These are phyloP conservation scores for Ctenopoma multispine DNA, from an alignment of 2,797 vertebrate genomes.

Conservation along the genomic window DNA sequence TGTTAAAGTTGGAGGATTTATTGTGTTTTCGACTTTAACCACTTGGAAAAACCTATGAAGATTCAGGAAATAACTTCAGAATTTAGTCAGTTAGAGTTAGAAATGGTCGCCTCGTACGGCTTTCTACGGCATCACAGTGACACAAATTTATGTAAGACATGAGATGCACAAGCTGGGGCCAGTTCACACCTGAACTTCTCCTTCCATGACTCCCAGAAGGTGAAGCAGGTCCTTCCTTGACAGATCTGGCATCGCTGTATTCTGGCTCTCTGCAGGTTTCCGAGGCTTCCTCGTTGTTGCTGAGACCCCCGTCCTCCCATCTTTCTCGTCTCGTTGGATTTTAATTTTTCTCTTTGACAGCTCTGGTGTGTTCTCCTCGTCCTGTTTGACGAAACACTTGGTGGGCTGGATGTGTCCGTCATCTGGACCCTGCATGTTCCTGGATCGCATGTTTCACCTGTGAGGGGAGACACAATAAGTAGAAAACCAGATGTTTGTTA, in stretches of 20 bases:
- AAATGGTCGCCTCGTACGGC: no score
- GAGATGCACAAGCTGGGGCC: no score
- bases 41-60: neutral
- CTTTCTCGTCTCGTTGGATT: conserved; percentile 79
- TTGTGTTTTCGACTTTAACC: neutral
- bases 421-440: conserved; percentile 87
- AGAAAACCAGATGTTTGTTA: neutral
- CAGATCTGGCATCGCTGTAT: conserved; percentile 83
- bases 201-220: conserved; percentile 96
- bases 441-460: conserved; percentile 92
- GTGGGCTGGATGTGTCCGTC: conserved; percentile 80
- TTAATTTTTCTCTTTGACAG: conserved; percentile 87
- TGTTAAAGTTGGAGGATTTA: no score
- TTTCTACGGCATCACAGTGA: no score
- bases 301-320: conserved; percentile 71
- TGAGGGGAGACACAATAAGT: accelerated
- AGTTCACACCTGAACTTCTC: conserved; percentile 92
- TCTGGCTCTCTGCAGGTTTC: conserved; percentile 77
- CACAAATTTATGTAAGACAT: no score
- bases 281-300: conserved; percentile 78
- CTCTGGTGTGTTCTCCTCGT: conserved; percentile 83
- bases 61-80: no score
- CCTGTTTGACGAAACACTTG: conserved; percentile 80
- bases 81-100: no score
- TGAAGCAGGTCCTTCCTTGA: conserved; percentile 90